Conservation (phyloP, 2,888 invertebrate genomes). For the Sussaba pulchella region DNA sequence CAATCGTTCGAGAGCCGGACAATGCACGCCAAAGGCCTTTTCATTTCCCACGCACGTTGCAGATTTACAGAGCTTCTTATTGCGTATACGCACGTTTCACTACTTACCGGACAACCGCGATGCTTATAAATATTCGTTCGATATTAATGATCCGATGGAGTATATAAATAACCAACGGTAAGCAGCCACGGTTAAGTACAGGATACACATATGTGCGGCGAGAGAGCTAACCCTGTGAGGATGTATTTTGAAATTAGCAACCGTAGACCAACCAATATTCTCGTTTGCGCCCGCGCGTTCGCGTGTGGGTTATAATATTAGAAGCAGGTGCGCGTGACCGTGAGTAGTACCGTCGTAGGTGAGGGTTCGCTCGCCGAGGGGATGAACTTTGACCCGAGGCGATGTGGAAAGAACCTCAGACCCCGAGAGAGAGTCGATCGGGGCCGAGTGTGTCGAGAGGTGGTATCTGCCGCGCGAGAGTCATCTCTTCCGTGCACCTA, state of each 20-base stretch:
- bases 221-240: conserved; percentile 4
- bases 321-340: conserved; percentile 67
- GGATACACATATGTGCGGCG: conserved; percentile 17
- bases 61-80: conserved; percentile 29
- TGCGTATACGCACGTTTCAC: conserved; percentile 31
- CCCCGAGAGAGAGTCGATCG: conserved; percentile 55
- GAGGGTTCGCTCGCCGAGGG: conserved; percentile 54
- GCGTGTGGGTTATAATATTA: conserved; percentile 57
- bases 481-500: neutral
- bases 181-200: conserved; percentile 41
- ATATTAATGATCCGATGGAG: conserved; percentile 59
- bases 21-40: conserved; percentile 58
- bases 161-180: conserved; percentile 61
- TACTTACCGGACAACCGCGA: conserved; percentile 43
- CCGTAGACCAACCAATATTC: conserved; percentile 34
- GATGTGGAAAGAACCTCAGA: conserved; percentile 64
- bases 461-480: conserved; percentile 10
- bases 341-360: conserved; percentile 54
- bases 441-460: conserved; percentile 35
- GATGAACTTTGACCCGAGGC: conserved; percentile 73
- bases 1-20: conserved; percentile 13
- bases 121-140: conserved; percentile 55
- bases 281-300: neutral
- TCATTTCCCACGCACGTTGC: conserved; percentile 60
- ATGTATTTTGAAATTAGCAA: conserved; percentile 55